These are phyloP conservation scores for Acanthornis magna DNA, from an alignment of 2,797 vertebrate species.

Conservation along the genomic window DNA sequence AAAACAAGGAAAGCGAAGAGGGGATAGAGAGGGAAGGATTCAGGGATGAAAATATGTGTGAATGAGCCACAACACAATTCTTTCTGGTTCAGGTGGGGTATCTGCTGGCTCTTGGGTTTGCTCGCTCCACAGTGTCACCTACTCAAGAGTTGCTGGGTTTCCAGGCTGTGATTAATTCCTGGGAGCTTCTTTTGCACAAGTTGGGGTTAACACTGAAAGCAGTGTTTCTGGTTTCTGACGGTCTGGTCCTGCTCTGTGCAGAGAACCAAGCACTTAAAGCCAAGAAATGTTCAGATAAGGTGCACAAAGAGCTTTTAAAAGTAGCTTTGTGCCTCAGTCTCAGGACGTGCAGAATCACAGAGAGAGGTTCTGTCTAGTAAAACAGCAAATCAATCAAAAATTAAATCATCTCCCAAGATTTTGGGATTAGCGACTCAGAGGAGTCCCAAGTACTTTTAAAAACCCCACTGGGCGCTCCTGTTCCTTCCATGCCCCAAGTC, in stretches of 20 bases:
- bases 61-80: conserved; percentile 7
- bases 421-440: not conserved
- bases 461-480: not conserved
- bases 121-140: not conserved
- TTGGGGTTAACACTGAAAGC: not conserved
- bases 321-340: not conserved
- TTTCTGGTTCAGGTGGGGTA: conserved; percentile 55
- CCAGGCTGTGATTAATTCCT: not conserved
- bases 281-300: fast-evolving
- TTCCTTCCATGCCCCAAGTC: not conserved
- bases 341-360: not conserved
- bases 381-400: not conserved
- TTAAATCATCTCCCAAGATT: not conserved
- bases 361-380: not conserved
- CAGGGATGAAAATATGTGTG: conserved; percentile 1
- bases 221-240: not conserved
- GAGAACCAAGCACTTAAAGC: not conserved
- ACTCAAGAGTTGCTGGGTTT: not conserved
- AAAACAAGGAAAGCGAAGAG: not conserved
- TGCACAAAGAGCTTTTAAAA: not conserved
- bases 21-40: not conserved
- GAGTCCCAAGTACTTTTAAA: not conserved
- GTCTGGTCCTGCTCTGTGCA: not conserved
- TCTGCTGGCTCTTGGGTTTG: conserved; percentile 23
- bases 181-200: not conserved